Evolutionary conservation across 2,113 vertebrate species (phyloP), one percentile per base, ranked within the genome.

Genomic region (Emydura subglobosa): DNA sequence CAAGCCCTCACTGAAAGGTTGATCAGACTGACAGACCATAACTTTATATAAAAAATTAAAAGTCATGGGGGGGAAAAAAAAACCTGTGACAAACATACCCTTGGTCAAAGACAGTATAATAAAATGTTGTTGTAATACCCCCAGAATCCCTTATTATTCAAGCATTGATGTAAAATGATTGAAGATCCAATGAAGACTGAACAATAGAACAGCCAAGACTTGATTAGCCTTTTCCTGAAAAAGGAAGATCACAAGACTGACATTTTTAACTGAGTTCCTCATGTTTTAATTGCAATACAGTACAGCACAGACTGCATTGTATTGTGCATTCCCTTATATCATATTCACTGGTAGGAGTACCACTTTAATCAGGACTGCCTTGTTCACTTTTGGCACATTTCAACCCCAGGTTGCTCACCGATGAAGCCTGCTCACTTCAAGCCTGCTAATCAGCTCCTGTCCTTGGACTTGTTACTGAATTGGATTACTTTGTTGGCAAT

Each of bases 1-100:
- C 42, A 57, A 74, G 21, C 2, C 0, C 31, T 50, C 0, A 0
- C 22, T 29, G 39, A 72, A 51, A 81, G 39, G 47, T 76, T 91
- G 68, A 34, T 12, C 4, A 1, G 3, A 10, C 29, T 4, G 17
- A 82, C 34, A 39, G 82, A 47, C 47, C 24, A 19, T 7, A 68
- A 4, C 0, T 6, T 29, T 59, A 3, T 27, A 19, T 7, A 22
- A 87, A 91, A 82, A 12, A 16, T 9, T 49, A 74, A 1, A 79
- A 92, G 39, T 55, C 22, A 17, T 78, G 4, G 55, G 7, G 25
- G 24, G 39, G n/a, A 57, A 57, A 27, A 50, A 42, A 5, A 0
- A 59, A 31, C 1, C 59, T 47, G 47, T 47, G 55, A 9, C 21
- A 55, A 25, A 27, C 24, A 82, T 10, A 80, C 5, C 21, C 16